phyloP scores from a whole-genome alignment of 2,888 invertebrate species.

The Diaphora mendica region DNA sequence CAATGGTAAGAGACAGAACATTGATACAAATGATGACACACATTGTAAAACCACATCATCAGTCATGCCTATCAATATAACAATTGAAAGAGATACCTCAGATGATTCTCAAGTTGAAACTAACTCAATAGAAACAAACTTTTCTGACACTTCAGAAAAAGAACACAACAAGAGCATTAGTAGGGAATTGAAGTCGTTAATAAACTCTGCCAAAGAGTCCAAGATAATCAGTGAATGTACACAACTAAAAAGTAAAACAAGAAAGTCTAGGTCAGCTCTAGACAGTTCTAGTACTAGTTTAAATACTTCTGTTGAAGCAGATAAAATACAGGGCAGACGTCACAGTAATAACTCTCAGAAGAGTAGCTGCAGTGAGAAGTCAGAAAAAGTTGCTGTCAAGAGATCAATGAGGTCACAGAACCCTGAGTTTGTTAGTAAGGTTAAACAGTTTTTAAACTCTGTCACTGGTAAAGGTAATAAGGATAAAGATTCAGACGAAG shows the following conservation, averaged over 20 bases:
- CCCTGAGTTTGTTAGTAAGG: constrained; percentile 88
- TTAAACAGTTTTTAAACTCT: constrained; percentile 87
- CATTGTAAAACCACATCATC: constrained; percentile 22
- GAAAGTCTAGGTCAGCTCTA: constrained; percentile 76
- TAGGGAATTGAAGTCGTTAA: constrained; percentile 88
- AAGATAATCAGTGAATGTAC: constrained; percentile 88
- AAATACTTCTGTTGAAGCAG: constrained; percentile 73
- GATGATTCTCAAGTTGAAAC: constrained; percentile 69
- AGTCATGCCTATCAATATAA: constrained; percentile 43
- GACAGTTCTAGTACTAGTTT: constrained; percentile 78
- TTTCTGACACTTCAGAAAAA: constrained; percentile 68
- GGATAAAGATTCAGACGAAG: constrained; percentile 68
- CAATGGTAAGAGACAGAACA: constrained; percentile 40
- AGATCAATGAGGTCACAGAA: constrained; percentile 88
- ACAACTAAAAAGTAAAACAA: constrained; percentile 82
- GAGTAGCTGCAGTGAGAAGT: constrained; percentile 75
- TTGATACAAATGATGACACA: constrained; percentile 33
- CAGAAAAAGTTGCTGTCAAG: constrained; percentile 68
- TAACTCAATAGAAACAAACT: constrained; percentile 24
- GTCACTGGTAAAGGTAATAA: constrained; percentile 75
- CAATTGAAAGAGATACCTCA: constrained; percentile 59
- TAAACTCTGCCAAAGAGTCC: constrained; percentile 89
- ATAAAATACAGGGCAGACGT: constrained; percentile 68
- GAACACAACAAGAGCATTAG: constrained; percentile 79
- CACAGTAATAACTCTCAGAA: constrained; percentile 72